phyloP scores from a whole-genome alignment of 2,797 vertebrate species.

The Gymnothorax reevesii region DNA sequence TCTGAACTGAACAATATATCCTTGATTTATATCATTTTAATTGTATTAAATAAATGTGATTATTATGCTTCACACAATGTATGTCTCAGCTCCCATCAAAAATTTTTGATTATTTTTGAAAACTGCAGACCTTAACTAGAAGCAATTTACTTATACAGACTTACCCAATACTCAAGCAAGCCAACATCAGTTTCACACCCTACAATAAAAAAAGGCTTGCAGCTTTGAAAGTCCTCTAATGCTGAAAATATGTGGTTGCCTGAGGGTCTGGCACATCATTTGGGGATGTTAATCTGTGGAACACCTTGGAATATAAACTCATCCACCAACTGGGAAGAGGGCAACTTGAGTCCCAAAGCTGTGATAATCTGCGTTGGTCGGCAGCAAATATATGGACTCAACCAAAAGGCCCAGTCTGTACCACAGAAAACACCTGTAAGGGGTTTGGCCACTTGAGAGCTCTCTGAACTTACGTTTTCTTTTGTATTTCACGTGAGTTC shows the following conservation, averaged over 20 bases:
- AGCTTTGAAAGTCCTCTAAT: background rate
- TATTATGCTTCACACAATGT: no score
- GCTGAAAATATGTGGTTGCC: background rate
- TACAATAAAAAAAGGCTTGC: background rate
- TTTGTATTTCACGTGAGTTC: background rate
- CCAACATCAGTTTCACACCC: background rate
- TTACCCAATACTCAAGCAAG: background rate
- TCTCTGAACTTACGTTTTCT: background rate
- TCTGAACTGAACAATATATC: background rate
- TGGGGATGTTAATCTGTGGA: background rate
- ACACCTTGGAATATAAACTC: background rate
- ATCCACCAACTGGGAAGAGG: background rate
- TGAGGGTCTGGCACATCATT: background rate
- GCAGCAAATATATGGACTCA: background rate
- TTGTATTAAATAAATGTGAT: no score
- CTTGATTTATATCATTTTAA: background rate
- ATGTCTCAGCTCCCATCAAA: no score
- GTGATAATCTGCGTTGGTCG: background rate
- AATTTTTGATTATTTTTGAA: no score
- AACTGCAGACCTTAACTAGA: background rate
- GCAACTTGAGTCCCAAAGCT: background rate
- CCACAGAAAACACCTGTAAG: background rate
- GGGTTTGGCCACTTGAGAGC: background rate
- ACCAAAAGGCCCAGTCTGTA: background rate
- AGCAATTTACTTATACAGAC: background rate